Conservation (phyloP, 2,113 vertebrate genomes). For the Sorex araneus region DNA sequence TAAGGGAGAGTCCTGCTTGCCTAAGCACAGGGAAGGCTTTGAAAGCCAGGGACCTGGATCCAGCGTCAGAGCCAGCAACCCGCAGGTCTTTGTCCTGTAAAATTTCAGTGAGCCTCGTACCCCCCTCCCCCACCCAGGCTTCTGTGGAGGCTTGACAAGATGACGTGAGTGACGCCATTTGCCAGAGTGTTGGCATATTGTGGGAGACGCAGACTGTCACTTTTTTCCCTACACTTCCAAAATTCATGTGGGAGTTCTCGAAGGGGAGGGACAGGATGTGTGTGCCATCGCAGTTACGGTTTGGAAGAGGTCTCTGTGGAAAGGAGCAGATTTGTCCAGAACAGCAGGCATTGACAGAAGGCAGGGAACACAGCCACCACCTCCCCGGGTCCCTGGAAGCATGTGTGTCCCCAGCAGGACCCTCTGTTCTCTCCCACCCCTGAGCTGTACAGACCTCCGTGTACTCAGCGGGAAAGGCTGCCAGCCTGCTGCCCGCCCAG, state of each 20-base stretch:
- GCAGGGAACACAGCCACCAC: neutral
- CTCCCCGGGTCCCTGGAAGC: neutral
- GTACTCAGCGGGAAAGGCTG: neutral
- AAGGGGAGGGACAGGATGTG: neutral
- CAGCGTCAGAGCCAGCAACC: neutral
- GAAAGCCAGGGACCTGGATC: neutral
- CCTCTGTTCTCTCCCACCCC: neutral
- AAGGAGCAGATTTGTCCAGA: conserved; percentile 1
- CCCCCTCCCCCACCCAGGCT: too few species aligned
- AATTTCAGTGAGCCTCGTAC: neutral
- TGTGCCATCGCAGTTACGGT: neutral
- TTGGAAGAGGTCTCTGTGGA: conserved; percentile 28
- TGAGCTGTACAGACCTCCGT: neutral
- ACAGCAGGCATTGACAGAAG: neutral
- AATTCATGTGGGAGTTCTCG: neutral
- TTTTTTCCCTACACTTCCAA: neutral
- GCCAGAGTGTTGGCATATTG: too few species aligned
- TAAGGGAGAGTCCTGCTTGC: neutral
- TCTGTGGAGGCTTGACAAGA: neutral
- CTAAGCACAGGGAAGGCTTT: neutral
- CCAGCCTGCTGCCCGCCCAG: neutral
- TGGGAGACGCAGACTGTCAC: neutral
- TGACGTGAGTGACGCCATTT: too few species aligned
- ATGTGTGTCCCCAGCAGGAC: neutral
- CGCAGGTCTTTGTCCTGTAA: neutral